A percentile compares a stretch with the other conserved stretches of the same genome.
Conservation (phyloP, 2,888 invertebrate species). For the Apodemia hepburni region DNA sequence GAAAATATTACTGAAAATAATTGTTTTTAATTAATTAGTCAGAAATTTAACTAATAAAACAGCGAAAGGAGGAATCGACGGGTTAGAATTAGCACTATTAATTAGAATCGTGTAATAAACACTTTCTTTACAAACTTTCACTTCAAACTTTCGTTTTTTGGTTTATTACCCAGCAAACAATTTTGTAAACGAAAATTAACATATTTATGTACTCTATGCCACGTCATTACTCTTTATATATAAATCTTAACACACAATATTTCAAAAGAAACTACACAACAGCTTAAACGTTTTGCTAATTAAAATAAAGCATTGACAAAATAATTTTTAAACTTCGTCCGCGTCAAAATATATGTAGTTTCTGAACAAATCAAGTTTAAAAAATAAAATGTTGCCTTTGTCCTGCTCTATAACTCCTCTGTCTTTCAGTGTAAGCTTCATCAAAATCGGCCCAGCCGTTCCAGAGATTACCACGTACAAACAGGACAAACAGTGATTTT, state of each 20-base stretch:
- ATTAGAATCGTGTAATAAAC: neutral
- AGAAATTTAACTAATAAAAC: neutral
- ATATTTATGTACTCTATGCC: neutral
- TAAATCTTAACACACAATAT: neutral
- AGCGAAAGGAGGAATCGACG: neutral
- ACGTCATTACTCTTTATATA: neutral
- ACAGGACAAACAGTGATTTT: too few relatives aligned
- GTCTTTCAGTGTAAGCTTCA: too few relatives aligned
- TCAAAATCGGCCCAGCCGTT: too few relatives aligned
- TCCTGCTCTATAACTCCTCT: too few relatives aligned
- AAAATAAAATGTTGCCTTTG: too few relatives aligned
- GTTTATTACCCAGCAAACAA: neutral
- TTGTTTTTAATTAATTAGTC: conserved; percentile 7
- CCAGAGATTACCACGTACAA: too few relatives aligned
- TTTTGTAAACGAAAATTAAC: neutral
- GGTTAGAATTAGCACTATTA: neutral
- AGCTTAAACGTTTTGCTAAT: neutral
- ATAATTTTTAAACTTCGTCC: too few relatives aligned
- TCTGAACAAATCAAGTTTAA: too few relatives aligned
- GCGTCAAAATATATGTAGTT: too few relatives aligned
- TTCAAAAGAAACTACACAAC: neutral
- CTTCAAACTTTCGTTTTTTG: conserved; percentile 6
- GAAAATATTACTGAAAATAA: neutral
- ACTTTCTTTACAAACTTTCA: conserved; percentile 6
- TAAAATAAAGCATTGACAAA: neutral